These are phyloP conservation scores for Thinocorus orbignyianus DNA, from an alignment of 2,113 vertebrate species.

Conservation along the genomic window DNA sequence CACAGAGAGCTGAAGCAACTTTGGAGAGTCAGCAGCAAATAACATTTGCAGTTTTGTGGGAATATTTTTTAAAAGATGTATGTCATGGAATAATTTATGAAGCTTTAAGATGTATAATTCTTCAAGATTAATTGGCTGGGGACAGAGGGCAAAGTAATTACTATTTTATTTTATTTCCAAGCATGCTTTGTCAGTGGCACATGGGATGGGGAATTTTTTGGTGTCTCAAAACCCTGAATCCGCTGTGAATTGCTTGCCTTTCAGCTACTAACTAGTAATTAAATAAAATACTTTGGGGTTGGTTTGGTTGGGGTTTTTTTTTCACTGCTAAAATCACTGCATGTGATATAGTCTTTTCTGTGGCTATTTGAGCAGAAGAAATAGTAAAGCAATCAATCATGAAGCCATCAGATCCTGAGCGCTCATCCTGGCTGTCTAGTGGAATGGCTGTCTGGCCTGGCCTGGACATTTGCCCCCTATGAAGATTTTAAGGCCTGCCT, in stretches of 20 bases:
- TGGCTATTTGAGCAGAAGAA: neutral
- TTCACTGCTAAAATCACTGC: neutral
- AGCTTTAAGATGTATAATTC: neutral
- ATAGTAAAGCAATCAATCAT: fast-evolving
- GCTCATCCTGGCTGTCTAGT: fast-evolving
- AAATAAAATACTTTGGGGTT: neutral
- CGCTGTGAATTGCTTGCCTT: neutral
- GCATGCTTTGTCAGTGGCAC: neutral
- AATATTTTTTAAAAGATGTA: neutral
- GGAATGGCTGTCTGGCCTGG: neutral
- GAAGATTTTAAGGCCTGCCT: neutral
- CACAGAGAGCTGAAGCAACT: neutral
- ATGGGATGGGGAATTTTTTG: neutral
- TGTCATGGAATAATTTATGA: neutral
- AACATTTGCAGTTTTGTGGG: neutral
- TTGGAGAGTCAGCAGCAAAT: neutral
- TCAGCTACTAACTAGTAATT: neutral
- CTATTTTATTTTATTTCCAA: neutral
- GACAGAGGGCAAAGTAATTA: neutral
- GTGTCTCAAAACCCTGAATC: neutral
- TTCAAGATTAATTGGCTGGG: neutral
- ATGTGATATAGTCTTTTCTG: neutral
- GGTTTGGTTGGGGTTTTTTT: neutral
- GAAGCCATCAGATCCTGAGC: neutral
- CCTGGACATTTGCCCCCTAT: neutral